Evolutionary conservation across 2,113 vertebrate species (phyloP).

Genomic region (Bubo blakistoni): DNA sequence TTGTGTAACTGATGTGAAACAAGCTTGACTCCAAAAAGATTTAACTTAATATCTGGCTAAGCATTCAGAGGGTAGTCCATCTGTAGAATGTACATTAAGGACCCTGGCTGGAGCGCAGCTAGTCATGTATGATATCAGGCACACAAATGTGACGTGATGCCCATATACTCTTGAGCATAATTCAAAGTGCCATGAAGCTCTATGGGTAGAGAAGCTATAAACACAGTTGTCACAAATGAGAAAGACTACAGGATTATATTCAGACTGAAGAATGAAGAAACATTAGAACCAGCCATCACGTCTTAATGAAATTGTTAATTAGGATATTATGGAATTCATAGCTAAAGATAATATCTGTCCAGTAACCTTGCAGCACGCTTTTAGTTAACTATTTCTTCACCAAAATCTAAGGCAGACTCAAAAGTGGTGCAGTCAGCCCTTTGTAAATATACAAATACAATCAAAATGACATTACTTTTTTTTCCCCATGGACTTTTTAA

Average conservation of each 20-base stretch:
- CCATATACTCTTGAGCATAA: slow-evolving; percentile 88
- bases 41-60: slow-evolving; percentile 82
- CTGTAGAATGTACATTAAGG: slow-evolving; percentile 76
- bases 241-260: slow-evolving; percentile 76
- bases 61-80: slow-evolving; percentile 74
- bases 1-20: slow-evolving; percentile 82
- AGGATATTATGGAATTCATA: slow-evolving; percentile 65
- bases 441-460: not conserved
- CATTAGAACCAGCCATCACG: slow-evolving; percentile 66
- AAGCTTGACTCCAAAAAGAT: slow-evolving; percentile 86
- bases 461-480: not conserved
- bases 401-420: not conserved
- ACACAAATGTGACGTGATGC: slow-evolving; percentile 90
- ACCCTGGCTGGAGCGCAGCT: slow-evolving; percentile 71
- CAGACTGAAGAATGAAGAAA: slow-evolving; percentile 60
- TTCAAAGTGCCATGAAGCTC: slow-evolving; percentile 85
- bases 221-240: slow-evolving; percentile 87
- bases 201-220: slow-evolving; percentile 84
- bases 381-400: slow-evolving; percentile 67
- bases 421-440: not conserved
- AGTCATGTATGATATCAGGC: slow-evolving; percentile 83
- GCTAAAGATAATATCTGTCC: slow-evolving; percentile 52
- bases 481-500: not conserved
- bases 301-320: slow-evolving; percentile 81
- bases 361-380: slow-evolving; percentile 28